Evolutionary conservation across 2,888 invertebrate genomes (phyloP), one percentile per base, ranked within the genome.

Genomic region (Ramazzottius varieornatus): DNA sequence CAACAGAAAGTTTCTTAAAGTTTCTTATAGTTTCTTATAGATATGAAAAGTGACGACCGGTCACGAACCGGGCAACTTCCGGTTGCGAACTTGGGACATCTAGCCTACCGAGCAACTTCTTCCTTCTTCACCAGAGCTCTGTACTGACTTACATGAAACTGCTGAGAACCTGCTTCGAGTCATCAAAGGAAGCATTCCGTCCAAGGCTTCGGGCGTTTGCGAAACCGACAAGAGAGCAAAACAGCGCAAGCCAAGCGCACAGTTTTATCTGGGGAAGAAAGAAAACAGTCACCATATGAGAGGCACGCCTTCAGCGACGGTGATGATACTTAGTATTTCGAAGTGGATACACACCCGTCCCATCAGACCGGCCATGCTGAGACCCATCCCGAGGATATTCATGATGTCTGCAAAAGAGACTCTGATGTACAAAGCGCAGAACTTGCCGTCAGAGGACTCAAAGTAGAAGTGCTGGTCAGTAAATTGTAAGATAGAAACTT

Each of bases 81-180:
- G n/a, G n/a, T n/a, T n/a, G n/a, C n/a, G n/a, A n/a, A n/a, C n/a
- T n/a, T n/a, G n/a, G n/a, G n/a, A n/a, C n/a, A n/a, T n/a, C n/a
- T n/a, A n/a, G n/a, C n/a, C n/a, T n/a, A n/a, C n/a, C n/a, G n/a
- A n/a, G n/a, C n/a, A n/a, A n/a, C n/a, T n/a, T 40, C 40, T 40
- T 8, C 40, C 40, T 40, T 8, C 20, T 13, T 40, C 40, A 13
- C 40, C 40, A 13, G 8, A 40, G 40, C 20, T 40, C 24, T n/a
- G n/a, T n/a, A n/a, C n/a, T n/a, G n/a, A 4, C 54, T 54, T 54
- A 54, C 54, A 54, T 54, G 29, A 54, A 54, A 29, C 54, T 54
- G 54, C 54, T 54, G 54, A 54, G 54, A 4, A 54, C 54, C 24
- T 54, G 54, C 29, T 54, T 54, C 16, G 20, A n/a, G 29, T 54